Conservation (phyloP, 1,140 invertebrate species). For the Gryllus bimaculatus region DNA sequence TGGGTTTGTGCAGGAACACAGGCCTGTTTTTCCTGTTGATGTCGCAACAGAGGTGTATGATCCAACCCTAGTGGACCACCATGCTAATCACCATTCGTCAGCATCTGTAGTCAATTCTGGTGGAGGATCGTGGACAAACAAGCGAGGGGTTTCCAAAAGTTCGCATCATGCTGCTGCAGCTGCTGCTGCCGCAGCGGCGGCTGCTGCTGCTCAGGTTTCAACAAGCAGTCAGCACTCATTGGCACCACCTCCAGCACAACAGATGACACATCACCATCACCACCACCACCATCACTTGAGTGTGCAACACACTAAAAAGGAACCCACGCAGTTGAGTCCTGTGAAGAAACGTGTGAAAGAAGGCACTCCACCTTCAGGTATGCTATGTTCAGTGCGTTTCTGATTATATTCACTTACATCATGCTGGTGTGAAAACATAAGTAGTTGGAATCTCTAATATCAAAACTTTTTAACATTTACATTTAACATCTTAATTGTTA, state of each 20-base stretch:
- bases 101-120: constrained; percentile 11
- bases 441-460: too few species aligned
- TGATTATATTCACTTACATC: too few species aligned
- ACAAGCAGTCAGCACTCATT: constrained; percentile 31
- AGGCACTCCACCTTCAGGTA: constrained; percentile 70
- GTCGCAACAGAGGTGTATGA: constrained; percentile 45
- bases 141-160: constrained; percentile 18
- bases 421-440: too few species aligned
- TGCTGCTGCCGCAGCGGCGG: not conserved
- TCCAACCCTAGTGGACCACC: constrained; percentile 41
- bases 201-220: constrained; percentile 9
- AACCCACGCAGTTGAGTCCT: constrained; percentile 84
- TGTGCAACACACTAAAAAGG: constrained; percentile 58
- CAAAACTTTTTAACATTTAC: too few species aligned
- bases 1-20: constrained; percentile 27
- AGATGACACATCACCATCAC: constrained; percentile 24
- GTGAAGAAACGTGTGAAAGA: constrained; percentile 98
- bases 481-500: too few species aligned
- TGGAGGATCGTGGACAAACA: constrained; percentile 15
- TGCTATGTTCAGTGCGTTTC: constrained; percentile 16
- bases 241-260: constrained; percentile 38
- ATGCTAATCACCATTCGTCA: constrained; percentile 11
- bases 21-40: constrained; percentile 52
- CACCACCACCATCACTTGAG: constrained; percentile 14
- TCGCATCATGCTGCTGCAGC: not conserved